phyloP scores from a whole-genome alignment of 2,888 invertebrate species.

The Choreutis nemorana region DNA sequence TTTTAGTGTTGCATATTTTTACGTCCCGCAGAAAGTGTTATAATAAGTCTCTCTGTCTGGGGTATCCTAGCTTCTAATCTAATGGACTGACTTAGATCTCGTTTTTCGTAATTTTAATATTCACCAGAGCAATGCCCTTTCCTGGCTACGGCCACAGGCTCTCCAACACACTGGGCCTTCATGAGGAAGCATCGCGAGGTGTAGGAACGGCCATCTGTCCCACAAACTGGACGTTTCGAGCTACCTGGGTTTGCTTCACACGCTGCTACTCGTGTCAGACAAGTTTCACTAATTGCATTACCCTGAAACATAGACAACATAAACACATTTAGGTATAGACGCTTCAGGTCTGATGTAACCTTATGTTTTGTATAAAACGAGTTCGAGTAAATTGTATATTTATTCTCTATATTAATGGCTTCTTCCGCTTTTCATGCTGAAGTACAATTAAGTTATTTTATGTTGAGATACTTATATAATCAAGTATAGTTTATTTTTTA shows the following conservation, averaged over 20 bases:
- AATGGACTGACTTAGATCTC: too few relatives aligned
- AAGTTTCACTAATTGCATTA: conserved; percentile 24
- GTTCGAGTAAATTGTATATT: conserved; percentile 5
- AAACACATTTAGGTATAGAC: neutral
- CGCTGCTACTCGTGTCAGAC: conserved; percentile 35
- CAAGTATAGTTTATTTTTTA: too few relatives aligned
- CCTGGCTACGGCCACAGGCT: conserved; percentile 74
- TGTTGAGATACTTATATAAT: too few relatives aligned
- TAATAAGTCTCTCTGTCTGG: too few relatives aligned
- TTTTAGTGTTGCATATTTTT: too few relatives aligned
- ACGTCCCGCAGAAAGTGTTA: too few relatives aligned
- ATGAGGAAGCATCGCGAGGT: conserved; percentile 80
- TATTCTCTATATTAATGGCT: neutral
- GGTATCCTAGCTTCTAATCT: too few relatives aligned
- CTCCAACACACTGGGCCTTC: conserved; percentile 79
- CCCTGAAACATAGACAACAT: conserved; percentile 12
- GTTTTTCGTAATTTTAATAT: conserved; percentile 10
- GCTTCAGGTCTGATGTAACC: conserved; percentile 5
- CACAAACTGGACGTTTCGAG: conserved; percentile 71
- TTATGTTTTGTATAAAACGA: conserved; percentile 7
- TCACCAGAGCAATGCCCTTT: conserved; percentile 79
- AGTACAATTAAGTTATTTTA: neutral
- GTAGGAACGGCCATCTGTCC: conserved; percentile 85
- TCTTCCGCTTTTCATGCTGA: neutral
- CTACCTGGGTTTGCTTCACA: conserved; percentile 42